Base-by-base conservation (phyloP, 1,140 invertebrate genomes). In the Pantala flavescens region DNA sequence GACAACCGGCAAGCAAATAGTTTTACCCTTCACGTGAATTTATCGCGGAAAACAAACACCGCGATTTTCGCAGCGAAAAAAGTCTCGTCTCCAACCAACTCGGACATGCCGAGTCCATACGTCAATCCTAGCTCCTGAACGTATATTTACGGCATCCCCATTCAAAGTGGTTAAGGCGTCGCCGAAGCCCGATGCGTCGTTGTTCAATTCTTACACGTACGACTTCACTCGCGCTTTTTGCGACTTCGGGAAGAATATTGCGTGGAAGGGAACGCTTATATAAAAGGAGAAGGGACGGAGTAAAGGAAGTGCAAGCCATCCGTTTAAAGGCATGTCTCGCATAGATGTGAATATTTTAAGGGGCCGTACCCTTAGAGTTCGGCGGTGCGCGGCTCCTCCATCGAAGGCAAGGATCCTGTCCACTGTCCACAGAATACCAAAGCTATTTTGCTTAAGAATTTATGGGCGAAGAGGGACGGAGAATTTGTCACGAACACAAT, bases 391-490 rank as follows among this genome's bases (percentile, higher is more conserved):
- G n/a, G 12, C 43, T n/a, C 2, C 28, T 36, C 28, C 28, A 36
- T 36, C 9, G 28, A 36, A 36, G 28, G 28, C 3, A 36, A 36
- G 28, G 49, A 63, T 63, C 49, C 12, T 63, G 49, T 63, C 49
- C 49, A 63, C n/a, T 63, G 49, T 3, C 49, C 49, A 21, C 49
- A 63, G 49, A 63, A 63, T 63, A 63, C 49, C 49, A 21, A 63
- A 63, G 49, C 14, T 63, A 63, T 63, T n/a, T 63, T 63, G 49
- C 49, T 63, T 63, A 63, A 63, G 49, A 63, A 63, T 63, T 63
- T 63, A 63, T 63, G 49, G 1, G 49, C 49, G 16, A n/a, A n/a
- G n/a, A 16, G 49, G 49, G 14, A 16, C 49, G n/a, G 49, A 63
- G 49, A 63, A 63, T 63, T 63, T 63, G 49, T 63, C 49, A 63